A percentile compares a stretch with the other conserved stretches of the same genome.
Evolutionary conservation across 2,888 invertebrate genomes (phyloP).

Genomic region (Cyaniris semiargus): DNA sequence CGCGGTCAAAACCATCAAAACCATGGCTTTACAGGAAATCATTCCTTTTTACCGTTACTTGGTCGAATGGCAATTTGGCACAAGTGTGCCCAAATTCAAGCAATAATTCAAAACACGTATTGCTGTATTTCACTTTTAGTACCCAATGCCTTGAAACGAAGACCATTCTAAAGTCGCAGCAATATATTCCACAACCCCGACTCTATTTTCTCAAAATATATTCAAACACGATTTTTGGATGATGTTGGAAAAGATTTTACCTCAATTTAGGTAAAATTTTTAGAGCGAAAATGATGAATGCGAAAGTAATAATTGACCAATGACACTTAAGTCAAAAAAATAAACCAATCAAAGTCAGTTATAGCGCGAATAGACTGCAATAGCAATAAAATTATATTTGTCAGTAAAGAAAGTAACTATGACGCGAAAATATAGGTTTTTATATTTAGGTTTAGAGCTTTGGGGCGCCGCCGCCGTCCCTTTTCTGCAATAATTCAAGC

Average conservation of each 20-base stretch:
- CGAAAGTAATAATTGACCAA: not conserved
- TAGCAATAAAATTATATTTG: not conserved
- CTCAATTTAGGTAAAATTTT: not conserved
- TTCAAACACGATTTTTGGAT: not conserved
- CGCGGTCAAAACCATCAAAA: no score
- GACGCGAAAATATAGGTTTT: not conserved
- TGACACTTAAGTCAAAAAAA: no score
- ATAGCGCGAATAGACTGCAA: not conserved
- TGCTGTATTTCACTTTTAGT: conserved; percentile 5
- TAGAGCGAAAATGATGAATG: not conserved
- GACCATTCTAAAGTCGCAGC: not conserved
- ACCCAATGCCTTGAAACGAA: conserved; percentile 10
- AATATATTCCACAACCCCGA: not conserved
- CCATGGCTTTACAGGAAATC: not conserved
- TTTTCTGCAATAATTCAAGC: conserved; percentile 8
- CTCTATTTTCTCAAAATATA: not conserved
- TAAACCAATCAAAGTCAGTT: not conserved
- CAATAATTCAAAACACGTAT: not conserved
- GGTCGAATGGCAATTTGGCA: not conserved
- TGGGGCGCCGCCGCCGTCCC: not conserved
- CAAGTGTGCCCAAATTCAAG: not conserved
- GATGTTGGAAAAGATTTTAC: not conserved
- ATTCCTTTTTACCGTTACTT: not conserved
- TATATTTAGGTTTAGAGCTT: not conserved
- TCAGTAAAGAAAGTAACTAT: not conserved